phyloP scores from a whole-genome alignment of 2,888 invertebrate species.

The Hermaeophaga mercurialis region DNA sequence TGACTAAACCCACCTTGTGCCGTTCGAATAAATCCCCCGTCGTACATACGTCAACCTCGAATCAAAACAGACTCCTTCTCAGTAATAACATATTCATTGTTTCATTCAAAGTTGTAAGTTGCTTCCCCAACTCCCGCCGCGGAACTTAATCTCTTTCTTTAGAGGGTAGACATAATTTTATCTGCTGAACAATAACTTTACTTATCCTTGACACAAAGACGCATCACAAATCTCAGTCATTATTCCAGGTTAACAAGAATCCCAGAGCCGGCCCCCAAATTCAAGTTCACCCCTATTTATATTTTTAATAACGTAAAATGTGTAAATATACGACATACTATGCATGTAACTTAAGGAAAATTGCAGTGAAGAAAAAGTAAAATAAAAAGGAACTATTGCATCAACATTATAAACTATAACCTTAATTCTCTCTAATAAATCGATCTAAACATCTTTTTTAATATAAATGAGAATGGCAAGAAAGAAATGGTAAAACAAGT shows the following conservation, averaged over 20 bases:
- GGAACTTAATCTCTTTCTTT: conserved; percentile 37
- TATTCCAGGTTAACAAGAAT: conserved; percentile 54
- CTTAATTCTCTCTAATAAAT: too few relatives aligned
- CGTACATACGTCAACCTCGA: conserved; percentile 34
- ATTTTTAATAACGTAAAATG: too few relatives aligned
- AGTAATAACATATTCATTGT: conserved; percentile 36
- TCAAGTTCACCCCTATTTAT: too few relatives aligned
- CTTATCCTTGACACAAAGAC: conserved; percentile 51
- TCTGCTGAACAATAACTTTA: conserved; percentile 46
- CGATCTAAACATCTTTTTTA: too few relatives aligned
- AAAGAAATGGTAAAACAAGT: too few relatives aligned
- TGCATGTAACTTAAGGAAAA: too few relatives aligned
- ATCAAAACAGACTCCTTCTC: conserved; percentile 32
- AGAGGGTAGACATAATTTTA: conserved; percentile 41
- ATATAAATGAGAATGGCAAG: too few relatives aligned
- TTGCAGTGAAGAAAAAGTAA: too few relatives aligned
- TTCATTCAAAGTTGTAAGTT: conserved; percentile 29
- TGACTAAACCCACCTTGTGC: conserved; percentile 25
- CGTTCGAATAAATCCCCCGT: conserved; percentile 28
- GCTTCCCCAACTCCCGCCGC: conserved; percentile 26
- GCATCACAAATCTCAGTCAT: conserved; percentile 54
- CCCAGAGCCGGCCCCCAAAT: background rate
- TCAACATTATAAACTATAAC: too few relatives aligned
- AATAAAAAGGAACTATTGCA: too few relatives aligned
- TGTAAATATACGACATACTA: too few relatives aligned